Conservation (phyloP, 1,140 invertebrate species). For the Polypedilum vanderplanki region DNA sequence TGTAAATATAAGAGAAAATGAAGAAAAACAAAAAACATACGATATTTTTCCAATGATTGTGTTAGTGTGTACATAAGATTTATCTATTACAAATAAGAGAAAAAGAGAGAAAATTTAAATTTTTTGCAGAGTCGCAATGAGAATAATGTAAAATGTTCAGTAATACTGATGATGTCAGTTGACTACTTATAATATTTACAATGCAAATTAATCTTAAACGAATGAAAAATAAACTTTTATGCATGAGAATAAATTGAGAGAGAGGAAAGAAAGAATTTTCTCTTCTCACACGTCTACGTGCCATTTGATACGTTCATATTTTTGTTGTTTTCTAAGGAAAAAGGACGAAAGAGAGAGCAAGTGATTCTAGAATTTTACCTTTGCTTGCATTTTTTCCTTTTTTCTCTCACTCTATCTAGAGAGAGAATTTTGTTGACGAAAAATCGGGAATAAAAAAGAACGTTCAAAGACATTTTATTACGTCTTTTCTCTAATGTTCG, state of each 20-base stretch:
- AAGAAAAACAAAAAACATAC: constrained; percentile 4
- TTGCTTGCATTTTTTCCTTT: background rate
- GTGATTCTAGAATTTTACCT: background rate
- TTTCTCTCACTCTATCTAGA: background rate
- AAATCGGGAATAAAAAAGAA: background rate
- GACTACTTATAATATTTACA: no score
- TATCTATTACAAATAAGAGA: background rate
- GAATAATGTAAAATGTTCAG: no score
- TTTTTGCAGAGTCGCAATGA: background rate
- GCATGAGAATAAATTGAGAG: background rate
- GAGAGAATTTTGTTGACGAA: background rate
- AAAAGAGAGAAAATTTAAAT: background rate
- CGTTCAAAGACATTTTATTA: background rate
- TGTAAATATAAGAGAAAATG: no score
- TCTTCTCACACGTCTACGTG: background rate
- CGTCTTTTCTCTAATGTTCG: background rate
- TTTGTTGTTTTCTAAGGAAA: background rate
- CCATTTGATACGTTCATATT: background rate
- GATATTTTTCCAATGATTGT: background rate
- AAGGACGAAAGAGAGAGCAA: background rate
- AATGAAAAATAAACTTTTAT: no score
- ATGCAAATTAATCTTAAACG: no score
- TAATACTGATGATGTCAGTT: no score
- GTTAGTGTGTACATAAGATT: background rate
- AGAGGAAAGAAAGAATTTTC: background rate